Base-by-base conservation (phyloP, 2,797 vertebrate genomes). In the Peromyscus aztecus region DNA sequence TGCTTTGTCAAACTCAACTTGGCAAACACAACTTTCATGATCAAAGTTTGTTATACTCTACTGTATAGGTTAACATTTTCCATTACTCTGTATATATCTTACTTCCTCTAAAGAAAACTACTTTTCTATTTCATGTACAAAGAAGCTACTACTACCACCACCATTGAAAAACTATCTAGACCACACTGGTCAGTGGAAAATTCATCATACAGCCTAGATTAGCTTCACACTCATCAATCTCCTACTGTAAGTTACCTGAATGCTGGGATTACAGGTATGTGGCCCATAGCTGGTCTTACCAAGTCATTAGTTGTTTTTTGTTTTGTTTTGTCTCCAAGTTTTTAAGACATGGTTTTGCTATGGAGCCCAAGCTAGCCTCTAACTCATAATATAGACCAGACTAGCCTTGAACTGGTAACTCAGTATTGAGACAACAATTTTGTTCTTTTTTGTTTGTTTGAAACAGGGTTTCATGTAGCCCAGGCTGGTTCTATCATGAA, bases 81-180 rank as follows among this genome's bases (percentile, higher is more conserved):
- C 23, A 76, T 34, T 95, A 91, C 75, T 34, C 49, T 59, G 89
- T 19, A 94, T 43, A 89, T 67, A 90, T 88, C 29, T 95, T 85
- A 94, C 73, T 96, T 77, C 86, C 67, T 93, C 84, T 71, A 92
- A 89, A 84, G 21, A 83, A 87, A 84, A n/a, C 55, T 86, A 94
- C 31, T 69, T 89, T 63, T 12, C 61, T 92, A 88, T 84, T 94
- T 96, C 67, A 91, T 67, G 46, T 59, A 19, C 2, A 88, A 88
- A 90, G 90, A 96, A 65, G 67, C 16, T 19, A 4, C 52, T 52
- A 13, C 4, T 13, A n/a, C 27, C 21, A 40, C 21, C 17, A 75
- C 71, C n/a, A 19, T n/a, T 75, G 4, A 43, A 43, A 40, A 43
- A 75, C 17, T 37, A 37, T 69, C 31, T 55, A 52, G 46, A 69